Evolutionary conservation across 2,888 invertebrate genomes (phyloP), one percentile per base, ranked within the genome.

Genomic region (Patella caerulea): DNA sequence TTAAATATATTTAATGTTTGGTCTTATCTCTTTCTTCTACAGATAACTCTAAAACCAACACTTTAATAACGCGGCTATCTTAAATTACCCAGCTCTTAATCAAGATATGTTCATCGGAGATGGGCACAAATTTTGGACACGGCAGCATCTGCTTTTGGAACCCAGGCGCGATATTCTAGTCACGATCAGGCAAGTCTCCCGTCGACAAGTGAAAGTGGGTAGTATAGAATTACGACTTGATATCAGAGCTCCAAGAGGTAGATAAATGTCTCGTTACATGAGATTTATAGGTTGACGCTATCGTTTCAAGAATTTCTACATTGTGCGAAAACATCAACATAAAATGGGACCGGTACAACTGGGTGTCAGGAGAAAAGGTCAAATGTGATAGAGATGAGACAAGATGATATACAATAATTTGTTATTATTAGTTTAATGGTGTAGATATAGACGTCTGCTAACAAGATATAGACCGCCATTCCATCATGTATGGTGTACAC

Each of bases 261-360:
- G 65, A 65, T 65, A 65, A 65, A 24, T 14, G 24, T 24, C 65
- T 65, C 65, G 24, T 65, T 65, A 65, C 14, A 65, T 11, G 24
- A 65, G 65, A 65, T 65, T 65, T 65, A 65, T 65, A 24, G 24
- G 19, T 65, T 65, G 19, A 65, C 65, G 19, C 24, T 65, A 65
- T 65, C 65, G 24, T n/a, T 65, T 65, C 19, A 19, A 11, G 11
- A 19, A 24, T 19, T 65, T 65, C 65, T 65, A 65, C 24, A 65
- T 65, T 65, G 65, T 65, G 65, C 24, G 65, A 65, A 65, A 65
- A 65, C 65, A 65, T 65, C 12, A 24, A 19, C 14, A 15, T 65
- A 65, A 65, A 65, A 65, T 65, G 65, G 11, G 65, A 14, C 24
- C 24, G 65, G 11, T 24, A 24, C 0, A 24, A 65, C 24, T 24